Evolutionary conservation across 2,888 invertebrate genomes (phyloP).

Genomic region (Brachycybe producta): DNA sequence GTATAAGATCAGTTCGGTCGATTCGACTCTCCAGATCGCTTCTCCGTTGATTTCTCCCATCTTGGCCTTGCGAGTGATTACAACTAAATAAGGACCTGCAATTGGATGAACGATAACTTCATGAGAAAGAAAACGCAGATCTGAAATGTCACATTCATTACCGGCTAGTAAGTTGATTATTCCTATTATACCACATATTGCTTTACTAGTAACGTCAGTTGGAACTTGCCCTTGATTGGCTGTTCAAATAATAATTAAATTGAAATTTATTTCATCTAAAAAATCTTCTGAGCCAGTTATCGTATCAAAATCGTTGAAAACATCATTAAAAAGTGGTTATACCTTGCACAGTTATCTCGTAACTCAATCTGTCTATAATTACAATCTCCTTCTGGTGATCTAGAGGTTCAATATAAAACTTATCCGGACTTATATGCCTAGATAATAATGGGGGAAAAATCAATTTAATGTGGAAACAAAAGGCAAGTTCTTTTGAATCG

Average conservation of each 20-base stretch:
- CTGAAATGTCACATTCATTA: conserved; percentile 20
- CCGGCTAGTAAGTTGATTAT: conserved; percentile 62
- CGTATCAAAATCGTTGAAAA: conserved; percentile 4
- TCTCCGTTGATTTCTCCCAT: conserved; percentile 70
- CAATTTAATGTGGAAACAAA: too few relatives aligned
- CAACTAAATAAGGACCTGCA: conserved; percentile 68
- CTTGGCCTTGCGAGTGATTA: conserved; percentile 70
- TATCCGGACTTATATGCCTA: conserved; percentile 68
- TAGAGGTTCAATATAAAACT: conserved; percentile 74
- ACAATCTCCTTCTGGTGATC: conserved; percentile 57
- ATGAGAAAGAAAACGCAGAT: neutral
- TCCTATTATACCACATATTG: conserved; percentile 78
- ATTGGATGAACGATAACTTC: neutral
- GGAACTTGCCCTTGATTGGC: conserved; percentile 50
- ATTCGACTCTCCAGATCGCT: conserved; percentile 62
- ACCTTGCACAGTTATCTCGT: conserved; percentile 58
- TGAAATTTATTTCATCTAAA: neutral
- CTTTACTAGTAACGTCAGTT: conserved; percentile 43
- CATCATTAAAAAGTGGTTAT: conserved; percentile 23
- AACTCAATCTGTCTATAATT: conserved; percentile 68
- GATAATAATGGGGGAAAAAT: conserved; percentile 23
- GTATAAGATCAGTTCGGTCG: conserved; percentile 74
- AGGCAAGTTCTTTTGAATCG: too few relatives aligned
- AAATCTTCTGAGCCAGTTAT: conserved; percentile 14
- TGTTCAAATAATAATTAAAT: conserved; percentile 25